Evolutionary conservation across 2,797 vertebrate genomes (phyloP).

Genomic region (Moxostoma hubbsi): DNA sequence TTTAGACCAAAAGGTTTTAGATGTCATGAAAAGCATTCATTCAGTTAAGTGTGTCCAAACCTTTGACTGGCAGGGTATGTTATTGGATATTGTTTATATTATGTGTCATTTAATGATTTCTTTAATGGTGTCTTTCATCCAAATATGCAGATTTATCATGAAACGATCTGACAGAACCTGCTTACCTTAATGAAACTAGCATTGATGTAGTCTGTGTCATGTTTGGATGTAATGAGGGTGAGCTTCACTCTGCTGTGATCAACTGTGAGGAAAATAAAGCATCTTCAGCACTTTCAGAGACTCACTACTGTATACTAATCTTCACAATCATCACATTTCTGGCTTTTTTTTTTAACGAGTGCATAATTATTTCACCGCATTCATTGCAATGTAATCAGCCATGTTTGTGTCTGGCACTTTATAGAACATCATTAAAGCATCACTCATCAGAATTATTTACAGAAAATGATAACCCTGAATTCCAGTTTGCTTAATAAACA

Average conservation of each 20-base stretch:
- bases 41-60: neutral
- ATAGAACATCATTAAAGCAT: neutral
- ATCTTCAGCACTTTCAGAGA: neutral
- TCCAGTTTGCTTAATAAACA: no score
- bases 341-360: neutral
- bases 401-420: neutral
- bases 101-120: neutral
- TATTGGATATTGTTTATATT: neutral
- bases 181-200: constrained; percentile 95
- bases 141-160: no score
- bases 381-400: neutral
- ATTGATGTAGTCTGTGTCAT: constrained; percentile 92
- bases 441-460: no score
- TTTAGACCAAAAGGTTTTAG: no score
- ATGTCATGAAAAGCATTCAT: neutral
- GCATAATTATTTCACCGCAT: neutral
- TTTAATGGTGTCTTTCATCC: no score
- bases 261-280: constrained; percentile 74
- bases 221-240: constrained; percentile 81
- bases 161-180: neutral
- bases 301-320: neutral
- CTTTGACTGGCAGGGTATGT: neutral
- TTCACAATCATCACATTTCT: neutral
- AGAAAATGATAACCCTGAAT: no score
- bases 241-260: constrained; percentile 94